A percentile compares a stretch with the other conserved stretches of the same genome.
Conservation (phyloP, 2,113 vertebrate species). For the Bos indicus region DNA sequence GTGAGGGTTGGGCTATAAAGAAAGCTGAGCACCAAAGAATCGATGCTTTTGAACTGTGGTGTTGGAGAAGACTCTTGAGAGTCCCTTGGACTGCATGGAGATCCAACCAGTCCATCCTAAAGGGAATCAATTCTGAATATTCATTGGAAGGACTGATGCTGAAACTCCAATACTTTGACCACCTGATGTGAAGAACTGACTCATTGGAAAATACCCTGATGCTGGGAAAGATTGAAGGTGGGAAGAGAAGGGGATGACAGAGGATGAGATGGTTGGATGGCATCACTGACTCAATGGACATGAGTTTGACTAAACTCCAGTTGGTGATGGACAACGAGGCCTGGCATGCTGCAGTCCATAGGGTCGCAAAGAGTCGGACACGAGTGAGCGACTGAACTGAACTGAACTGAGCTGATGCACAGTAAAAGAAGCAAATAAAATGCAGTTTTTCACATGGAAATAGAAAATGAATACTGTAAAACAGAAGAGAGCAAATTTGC, state of each 20-base stretch:
- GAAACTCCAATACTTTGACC: not conserved
- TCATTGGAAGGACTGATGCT: not conserved
- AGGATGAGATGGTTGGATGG: not conserved
- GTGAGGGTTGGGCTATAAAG: not conserved
- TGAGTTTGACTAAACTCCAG: not conserved
- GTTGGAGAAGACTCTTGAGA: not conserved
- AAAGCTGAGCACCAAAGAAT: not conserved
- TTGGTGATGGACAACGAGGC: not conserved
- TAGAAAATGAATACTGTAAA: not conserved
- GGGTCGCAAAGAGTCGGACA: rapidly evolving
- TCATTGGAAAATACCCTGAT: not conserved
- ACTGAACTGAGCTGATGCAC: not conserved
- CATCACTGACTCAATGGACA: not conserved
- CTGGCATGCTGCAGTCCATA: not conserved
- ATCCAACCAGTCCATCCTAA: not conserved
- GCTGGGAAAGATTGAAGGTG: not conserved
- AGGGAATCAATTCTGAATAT: not conserved
- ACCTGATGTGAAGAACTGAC: not conserved
- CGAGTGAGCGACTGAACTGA: rapidly evolving
- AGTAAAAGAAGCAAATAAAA: not conserved
- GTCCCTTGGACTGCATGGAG: not conserved
- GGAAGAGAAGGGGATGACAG: not conserved
- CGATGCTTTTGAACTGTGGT: not conserved
- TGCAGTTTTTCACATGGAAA: not conserved
- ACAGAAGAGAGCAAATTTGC: not conserved